Base-by-base conservation (phyloP, 2,888 invertebrate species). In the Hesperia comma region DNA sequence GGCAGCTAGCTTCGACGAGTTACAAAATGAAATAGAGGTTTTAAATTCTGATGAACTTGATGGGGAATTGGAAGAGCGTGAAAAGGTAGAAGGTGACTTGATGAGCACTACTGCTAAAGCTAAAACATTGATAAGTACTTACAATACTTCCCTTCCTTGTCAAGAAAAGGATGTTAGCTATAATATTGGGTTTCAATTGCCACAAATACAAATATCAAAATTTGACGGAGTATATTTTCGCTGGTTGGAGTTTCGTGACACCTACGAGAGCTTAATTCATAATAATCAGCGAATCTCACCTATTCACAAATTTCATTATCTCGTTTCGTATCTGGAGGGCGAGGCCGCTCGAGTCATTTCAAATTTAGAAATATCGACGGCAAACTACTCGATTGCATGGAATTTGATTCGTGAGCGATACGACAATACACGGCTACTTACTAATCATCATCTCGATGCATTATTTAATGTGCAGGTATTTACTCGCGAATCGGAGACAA, bases 311-410 rank as follows among this genome's bases (percentile, higher is more conserved):
- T n/a, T n/a, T n/a, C 69, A 70, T 26, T 69, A 69, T 19, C 21
- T 71, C 2, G 55, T 51, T 21, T 67, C 70, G 2, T 71, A 70
- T 56, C 57, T 71, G n/a, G 63, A 68, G 17, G 72, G 70, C 17
- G 68, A 70, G 10, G 70, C 72, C 0, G 68, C 69, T 32, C 26
- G 69, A 2, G 43, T 72, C 6, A 55, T 70, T 12, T 69, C 67
- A 3, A 69, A 69, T 54, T 41, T 70, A 1, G 75, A 75, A 40
- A 64, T 76, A 1, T 74, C 73, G 0, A 2, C 67, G 0, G 53
- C 43, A 2, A 77, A 75, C 51, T 76, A 78, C 40, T 0, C 17
- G 6, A 49, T 69, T n/a, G 77, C 75, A 1, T 76, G 76, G 74
- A 56, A 70, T 5, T 32, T 75, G 32, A 32, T 76, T 7, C 72